These are phyloP conservation scores for Drosophila phalerata DNA, from an alignment of 2,888 invertebrate species.

Conservation along the genomic window DNA sequence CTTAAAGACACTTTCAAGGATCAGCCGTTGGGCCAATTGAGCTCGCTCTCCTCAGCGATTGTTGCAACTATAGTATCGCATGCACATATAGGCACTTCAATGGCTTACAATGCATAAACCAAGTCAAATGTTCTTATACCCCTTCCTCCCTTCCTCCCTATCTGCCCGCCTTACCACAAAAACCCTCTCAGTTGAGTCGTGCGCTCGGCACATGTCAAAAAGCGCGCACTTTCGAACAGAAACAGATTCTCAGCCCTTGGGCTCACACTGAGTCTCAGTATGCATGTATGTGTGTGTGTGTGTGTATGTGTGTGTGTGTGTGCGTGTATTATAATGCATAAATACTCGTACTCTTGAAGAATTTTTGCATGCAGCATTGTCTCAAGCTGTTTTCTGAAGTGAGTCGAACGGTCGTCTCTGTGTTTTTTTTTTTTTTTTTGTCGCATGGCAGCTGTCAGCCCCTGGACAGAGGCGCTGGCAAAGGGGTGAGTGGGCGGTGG, in stretches of 20 bases:
- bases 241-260: conserved; percentile 55
- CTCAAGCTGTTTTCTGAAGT: conserved; percentile 82
- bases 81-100: conserved; percentile 43
- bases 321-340: conserved; percentile 59
- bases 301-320: conserved; percentile 23
- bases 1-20: conserved; percentile 45
- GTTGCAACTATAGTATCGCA: conserved; percentile 50
- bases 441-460: conserved; percentile 67
- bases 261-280: conserved; percentile 17
- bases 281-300: conserved; percentile 9
- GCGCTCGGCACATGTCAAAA: conserved; percentile 78
- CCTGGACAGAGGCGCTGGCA: conserved; percentile 19
- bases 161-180: background rate
- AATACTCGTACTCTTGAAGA: conserved; percentile 59
- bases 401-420: conserved; percentile 68
- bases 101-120: conserved; percentile 44
- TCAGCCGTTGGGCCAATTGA: conserved; percentile 55
- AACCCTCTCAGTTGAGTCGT: conserved; percentile 51
- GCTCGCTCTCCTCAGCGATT: conserved; percentile 38
- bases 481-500: background rate
- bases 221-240: conserved; percentile 62
- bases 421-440: conserved; percentile 35
- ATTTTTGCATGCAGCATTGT: conserved; percentile 77
- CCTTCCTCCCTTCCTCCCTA: background rate
- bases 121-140: conserved; percentile 48